A percentile compares a stretch with the other conserved stretches of the same genome.
phyloP scores from a whole-genome alignment of 2,888 invertebrate species.

The Mechanitis mazaeus region DNA sequence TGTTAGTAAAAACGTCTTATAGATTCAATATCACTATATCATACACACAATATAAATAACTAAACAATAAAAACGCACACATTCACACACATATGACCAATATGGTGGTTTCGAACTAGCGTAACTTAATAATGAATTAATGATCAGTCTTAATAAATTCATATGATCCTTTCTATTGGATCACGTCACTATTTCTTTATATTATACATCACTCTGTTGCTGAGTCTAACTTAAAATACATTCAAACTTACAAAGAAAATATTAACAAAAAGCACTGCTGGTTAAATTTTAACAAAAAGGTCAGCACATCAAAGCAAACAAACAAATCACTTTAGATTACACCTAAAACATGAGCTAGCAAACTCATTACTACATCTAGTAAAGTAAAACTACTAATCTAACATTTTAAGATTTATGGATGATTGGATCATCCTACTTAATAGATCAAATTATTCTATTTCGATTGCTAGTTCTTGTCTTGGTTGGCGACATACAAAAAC shows the following conservation, averaged over 20 bases:
- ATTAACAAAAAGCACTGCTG: conserved; percentile 69
- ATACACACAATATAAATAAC: conserved; percentile 57
- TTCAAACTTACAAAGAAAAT: conserved; percentile 54
- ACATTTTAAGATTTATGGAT: conserved; percentile 31
- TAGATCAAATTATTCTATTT: conserved; percentile 42
- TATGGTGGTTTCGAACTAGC: conserved; percentile 66
- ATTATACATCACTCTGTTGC: conserved; percentile 61
- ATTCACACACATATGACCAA: conserved; percentile 53
- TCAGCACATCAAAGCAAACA: conserved; percentile 59
- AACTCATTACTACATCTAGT: conserved; percentile 40
- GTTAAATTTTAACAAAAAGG: conserved; percentile 59
- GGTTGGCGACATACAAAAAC: conserved; percentile 10
- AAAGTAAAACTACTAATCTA: conserved; percentile 33
- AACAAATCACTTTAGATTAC: conserved; percentile 44
- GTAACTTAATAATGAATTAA: conserved; percentile 73
- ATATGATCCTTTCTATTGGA: conserved; percentile 45
- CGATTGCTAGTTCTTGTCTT: conserved; percentile 29
- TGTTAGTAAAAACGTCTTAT: conserved; percentile 37
- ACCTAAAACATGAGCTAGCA: conserved; percentile 22
- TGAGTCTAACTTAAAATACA: conserved; percentile 66
- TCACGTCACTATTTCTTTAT: conserved; percentile 50
- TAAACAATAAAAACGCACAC: conserved; percentile 51
- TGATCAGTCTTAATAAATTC: conserved; percentile 73
- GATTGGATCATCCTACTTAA: conserved; percentile 48
- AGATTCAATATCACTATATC: conserved; percentile 42